phyloP scores from a whole-genome alignment of 2,888 invertebrate species.

The Lomographa bimaculata region DNA sequence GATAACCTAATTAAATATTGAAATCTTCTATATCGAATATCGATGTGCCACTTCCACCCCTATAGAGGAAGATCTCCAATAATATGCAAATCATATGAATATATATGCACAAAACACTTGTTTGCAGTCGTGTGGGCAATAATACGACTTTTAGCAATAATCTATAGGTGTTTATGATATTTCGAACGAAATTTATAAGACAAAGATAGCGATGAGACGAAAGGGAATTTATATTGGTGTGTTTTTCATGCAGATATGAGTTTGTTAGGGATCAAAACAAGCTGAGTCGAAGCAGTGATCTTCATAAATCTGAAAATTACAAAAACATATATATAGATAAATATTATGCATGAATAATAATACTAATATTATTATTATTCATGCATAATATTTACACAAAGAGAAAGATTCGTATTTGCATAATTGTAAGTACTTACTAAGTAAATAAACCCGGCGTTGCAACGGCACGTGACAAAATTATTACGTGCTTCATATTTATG shows the following conservation, averaged over 20 bases:
- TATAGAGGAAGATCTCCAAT: conserved; percentile 4
- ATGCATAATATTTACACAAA: no score
- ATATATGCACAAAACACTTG: conserved; percentile 20
- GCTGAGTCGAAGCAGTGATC: no score
- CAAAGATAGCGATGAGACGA: conserved; percentile 7
- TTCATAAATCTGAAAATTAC: no score
- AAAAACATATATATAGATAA: no score
- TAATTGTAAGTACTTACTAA: no score
- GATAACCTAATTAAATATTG: no score
- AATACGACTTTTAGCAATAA: conserved; percentile 23
- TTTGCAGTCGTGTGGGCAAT: conserved; percentile 12
- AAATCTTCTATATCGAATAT: neutral
- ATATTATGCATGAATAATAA: no score
- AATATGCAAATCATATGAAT: conserved; percentile 23
- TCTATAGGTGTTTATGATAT: conserved; percentile 21
- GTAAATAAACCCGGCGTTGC: no score
- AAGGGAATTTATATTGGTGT: conserved; percentile 12
- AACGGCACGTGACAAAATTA: no score
- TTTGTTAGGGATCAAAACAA: neutral
- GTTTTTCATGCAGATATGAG: conserved; percentile 7
- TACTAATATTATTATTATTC: no score
- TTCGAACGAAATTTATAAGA: conserved; percentile 18
- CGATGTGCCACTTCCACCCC: neutral
- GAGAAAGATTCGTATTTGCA: no score
- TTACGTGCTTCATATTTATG: no score